Conservation (phyloP, 2,888 invertebrate species). For the Calephelis perditalis region DNA sequence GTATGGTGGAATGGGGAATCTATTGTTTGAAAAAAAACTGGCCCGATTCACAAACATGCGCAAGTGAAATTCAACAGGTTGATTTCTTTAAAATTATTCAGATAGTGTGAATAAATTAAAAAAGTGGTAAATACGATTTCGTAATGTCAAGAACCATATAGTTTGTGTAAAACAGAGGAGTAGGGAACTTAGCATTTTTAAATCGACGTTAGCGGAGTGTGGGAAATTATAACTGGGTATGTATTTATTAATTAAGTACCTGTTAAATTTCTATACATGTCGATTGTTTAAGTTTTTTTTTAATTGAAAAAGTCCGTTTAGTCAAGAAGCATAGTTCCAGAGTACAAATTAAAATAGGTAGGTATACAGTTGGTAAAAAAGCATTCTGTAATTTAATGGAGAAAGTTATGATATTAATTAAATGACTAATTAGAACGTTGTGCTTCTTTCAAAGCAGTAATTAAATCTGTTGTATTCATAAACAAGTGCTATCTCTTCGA, state of each 20-base stretch:
- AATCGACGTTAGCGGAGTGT: not conserved
- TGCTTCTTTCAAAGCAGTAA: too few species aligned
- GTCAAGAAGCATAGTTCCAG: too few species aligned
- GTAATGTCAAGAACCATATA: not conserved
- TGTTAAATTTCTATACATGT: not conserved
- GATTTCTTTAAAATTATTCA: conserved; percentile 1
- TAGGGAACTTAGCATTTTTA: not conserved
- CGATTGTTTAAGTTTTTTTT: too few species aligned
- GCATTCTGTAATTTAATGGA: not conserved
- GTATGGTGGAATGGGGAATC: not conserved
- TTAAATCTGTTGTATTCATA: too few species aligned
- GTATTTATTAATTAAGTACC: not conserved
- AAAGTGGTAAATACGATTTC: not conserved
- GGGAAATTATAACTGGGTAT: not conserved
- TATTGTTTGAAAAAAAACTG: conserved; percentile 6
- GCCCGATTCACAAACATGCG: conserved; percentile 2
- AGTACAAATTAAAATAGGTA: too few species aligned
- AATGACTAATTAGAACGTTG: conserved; percentile 11
- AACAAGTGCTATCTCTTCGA: too few species aligned
- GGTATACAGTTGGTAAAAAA: too few species aligned
- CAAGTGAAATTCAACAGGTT: conserved; percentile 6
- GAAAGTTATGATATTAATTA: conserved; percentile 14
- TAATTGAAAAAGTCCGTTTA: too few species aligned
- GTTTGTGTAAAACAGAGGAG: not conserved
- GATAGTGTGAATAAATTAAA: not conserved